Conservation (phyloP, 2,113 vertebrate species). For the Daboia siamensis region DNA sequence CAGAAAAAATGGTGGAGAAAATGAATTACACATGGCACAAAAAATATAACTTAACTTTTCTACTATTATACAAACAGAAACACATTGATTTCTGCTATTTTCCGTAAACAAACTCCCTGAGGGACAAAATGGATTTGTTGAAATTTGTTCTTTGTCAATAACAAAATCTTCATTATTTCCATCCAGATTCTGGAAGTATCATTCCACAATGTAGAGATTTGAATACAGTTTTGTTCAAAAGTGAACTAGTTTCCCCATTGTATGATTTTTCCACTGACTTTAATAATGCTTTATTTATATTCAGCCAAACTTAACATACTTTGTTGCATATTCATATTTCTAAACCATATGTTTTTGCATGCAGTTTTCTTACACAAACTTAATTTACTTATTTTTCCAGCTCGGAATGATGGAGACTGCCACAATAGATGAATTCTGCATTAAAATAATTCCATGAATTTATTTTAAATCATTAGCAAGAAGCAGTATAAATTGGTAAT, state of each 20-base stretch:
- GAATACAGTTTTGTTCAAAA: not conserved
- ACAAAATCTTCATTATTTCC: not conserved
- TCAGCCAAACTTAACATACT: not conserved
- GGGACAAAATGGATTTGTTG: not conserved
- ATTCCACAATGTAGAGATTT: not conserved
- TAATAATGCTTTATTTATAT: not conserved
- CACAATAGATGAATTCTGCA: not conserved
- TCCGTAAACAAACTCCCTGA: not conserved
- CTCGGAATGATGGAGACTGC: not conserved
- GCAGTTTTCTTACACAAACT: not conserved
- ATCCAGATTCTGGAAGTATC: not conserved
- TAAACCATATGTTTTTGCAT: not conserved
- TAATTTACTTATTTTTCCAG: not conserved
- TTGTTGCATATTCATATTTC: not conserved
- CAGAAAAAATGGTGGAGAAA: not conserved
- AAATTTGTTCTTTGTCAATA: not conserved
- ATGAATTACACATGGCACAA: not conserved
- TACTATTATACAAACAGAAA: not conserved
- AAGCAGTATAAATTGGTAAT: not conserved
- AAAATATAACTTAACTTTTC: not conserved
- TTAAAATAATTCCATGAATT: not conserved
- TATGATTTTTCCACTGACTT: not conserved
- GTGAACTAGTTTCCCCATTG: not conserved
- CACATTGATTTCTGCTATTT: not conserved
- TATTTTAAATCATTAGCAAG: not conserved